Conservation (phyloP, 2,888 invertebrate species). For the Papilio gigon region DNA sequence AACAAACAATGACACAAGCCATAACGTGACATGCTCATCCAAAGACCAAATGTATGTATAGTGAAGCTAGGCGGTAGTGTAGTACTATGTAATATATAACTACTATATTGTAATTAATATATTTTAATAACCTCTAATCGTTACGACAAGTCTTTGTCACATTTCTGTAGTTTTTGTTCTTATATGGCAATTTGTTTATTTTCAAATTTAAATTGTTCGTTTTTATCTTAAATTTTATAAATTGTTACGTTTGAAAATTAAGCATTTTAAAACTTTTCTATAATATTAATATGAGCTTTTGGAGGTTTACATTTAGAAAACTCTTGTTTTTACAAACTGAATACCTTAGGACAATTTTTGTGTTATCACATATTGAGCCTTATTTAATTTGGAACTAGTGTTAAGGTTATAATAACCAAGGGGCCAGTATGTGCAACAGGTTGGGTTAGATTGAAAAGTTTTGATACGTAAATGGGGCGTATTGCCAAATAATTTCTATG, state of each 20-base stretch:
- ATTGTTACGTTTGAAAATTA: slow-evolving; percentile 66
- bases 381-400: slow-evolving; percentile 66
- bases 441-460: slow-evolving; percentile 41
- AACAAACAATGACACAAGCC: slow-evolving; percentile 76
- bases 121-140: slow-evolving; percentile 57
- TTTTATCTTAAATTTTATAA: slow-evolving; percentile 66
- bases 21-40: slow-evolving; percentile 80
- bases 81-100: slow-evolving; percentile 64
- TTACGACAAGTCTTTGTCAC: slow-evolving; percentile 63
- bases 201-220: slow-evolving; percentile 64
- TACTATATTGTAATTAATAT: slow-evolving; percentile 61
- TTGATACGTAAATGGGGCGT: slow-evolving; percentile 41
- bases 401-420: slow-evolving; percentile 65
- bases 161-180: slow-evolving; percentile 53
- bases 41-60: slow-evolving; percentile 82
- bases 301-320: neutral
- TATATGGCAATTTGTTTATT: slow-evolving; percentile 50
- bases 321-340: slow-evolving; percentile 44
- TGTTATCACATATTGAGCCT: slow-evolving; percentile 70
- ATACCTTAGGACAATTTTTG: slow-evolving; percentile 53
- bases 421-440: slow-evolving; percentile 68
- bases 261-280: slow-evolving; percentile 49
- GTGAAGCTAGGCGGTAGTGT: slow-evolving; percentile 73
- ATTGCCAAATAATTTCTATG: slow-evolving; percentile 47
- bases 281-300: slow-evolving; percentile 46